Evolutionary conservation across 2,113 vertebrate species (phyloP).

Genomic region (Eidolon helvum): DNA sequence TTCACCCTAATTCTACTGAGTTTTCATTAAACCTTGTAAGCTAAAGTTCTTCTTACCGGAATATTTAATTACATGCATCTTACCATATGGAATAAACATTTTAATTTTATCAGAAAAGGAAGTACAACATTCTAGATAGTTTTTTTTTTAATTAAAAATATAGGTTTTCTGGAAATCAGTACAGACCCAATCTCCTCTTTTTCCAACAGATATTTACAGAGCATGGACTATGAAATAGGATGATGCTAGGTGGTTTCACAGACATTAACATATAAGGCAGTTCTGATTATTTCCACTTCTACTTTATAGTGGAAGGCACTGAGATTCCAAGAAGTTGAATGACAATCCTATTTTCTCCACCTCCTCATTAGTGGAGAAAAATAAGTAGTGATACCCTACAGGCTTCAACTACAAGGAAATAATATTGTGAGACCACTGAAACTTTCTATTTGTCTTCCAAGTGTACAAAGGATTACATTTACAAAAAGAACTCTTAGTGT

Average conservation of each 20-base stretch:
- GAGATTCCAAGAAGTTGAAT: not conserved
- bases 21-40: constrained; percentile 8
- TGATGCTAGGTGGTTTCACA: not conserved
- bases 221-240: not conserved
- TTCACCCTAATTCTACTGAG: not conserved
- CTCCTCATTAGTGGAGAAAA: not conserved
- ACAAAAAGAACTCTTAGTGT: not conserved
- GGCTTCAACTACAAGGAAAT: not conserved
- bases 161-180: not conserved
- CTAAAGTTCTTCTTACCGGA: not conserved
- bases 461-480: not conserved
- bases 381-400: not conserved
- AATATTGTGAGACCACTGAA: not conserved
- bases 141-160: not conserved
- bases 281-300: constrained; percentile 18
- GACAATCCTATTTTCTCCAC: not conserved
- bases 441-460: not conserved
- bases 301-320: not conserved
- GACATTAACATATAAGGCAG: not conserved
- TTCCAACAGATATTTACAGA: not conserved
- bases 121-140: not conserved
- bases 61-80: not conserved
- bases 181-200: not conserved
- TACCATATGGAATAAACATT: not conserved
- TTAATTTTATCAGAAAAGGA: not conserved